Base-by-base conservation (phyloP, 2,797 vertebrate genomes). In the Micrastur ruficollis region DNA sequence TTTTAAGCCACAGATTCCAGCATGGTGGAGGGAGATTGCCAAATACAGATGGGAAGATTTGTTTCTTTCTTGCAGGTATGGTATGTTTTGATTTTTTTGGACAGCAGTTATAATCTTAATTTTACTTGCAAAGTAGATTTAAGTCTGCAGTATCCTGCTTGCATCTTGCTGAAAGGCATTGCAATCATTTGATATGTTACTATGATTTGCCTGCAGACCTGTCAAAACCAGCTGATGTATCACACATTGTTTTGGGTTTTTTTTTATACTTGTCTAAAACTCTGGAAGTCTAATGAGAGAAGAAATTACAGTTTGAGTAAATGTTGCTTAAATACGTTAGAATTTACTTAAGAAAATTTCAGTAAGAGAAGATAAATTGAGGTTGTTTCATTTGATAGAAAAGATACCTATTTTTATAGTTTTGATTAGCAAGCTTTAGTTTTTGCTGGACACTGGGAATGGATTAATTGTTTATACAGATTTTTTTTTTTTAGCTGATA, bases 1-100 rank as follows among this genome's bases (percentile, higher is more conserved):
- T 97, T 95, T 97, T 76, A 96, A 99, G 99, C 98, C 91, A 98
- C 99, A 91, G 99, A 99, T 94, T 98, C 98, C 68, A 99, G 99
- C 95, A 98, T 99, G 98, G 98, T 99, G 92, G 99, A 99, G 97
- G 99, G 99, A 75, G 99, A 99, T 93, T 98, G 98, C 62, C 99
- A 99, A 97, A 99, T 99, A 98, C 99, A 99, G 91, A 99, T 99
- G 99, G 99, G 99, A 86, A 98, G 99, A 98, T 99, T 99, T 95
- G 98, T 99, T 98, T 99, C 99, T 38, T 99, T 99, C 89, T 97
- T 99, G 75, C 99, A 99, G 99, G 99, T 99, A 97, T n/a, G 34
- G 62, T 96, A 38, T 44, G 26, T 86, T 92, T 91, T 80, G 25
- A 23, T 71, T 80, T 96, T 81, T 29, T 96, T 80, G 19, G 29